These are phyloP conservation scores for Stenoptilia bipunctidactyla DNA, from an alignment of 2,888 invertebrate genomes.

Conservation along the genomic window DNA sequence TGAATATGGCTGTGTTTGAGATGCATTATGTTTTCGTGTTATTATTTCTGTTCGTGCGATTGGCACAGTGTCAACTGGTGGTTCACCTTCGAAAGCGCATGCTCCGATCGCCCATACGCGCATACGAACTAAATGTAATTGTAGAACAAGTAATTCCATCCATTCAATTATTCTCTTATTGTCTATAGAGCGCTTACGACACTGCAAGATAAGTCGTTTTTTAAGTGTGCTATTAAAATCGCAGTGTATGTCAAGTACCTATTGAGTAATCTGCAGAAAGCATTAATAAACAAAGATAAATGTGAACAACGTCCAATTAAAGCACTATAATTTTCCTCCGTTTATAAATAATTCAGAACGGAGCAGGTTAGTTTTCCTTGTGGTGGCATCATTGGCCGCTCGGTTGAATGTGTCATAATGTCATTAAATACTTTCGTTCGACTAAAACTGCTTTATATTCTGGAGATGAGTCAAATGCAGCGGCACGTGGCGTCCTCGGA, in stretches of 20 bases:
- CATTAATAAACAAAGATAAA: too few relatives aligned
- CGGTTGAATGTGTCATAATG: too few relatives aligned
- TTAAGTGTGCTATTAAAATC: too few relatives aligned
- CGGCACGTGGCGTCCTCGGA: conserved; percentile 23
- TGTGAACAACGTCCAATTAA: too few relatives aligned
- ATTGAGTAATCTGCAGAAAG: too few relatives aligned
- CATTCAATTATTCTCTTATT: too few relatives aligned
- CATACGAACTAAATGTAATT: too few relatives aligned
- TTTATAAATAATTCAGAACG: conserved; percentile 1
- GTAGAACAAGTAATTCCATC: too few relatives aligned
- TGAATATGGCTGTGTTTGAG: conserved; percentile 17
- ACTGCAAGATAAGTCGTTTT: too few relatives aligned
- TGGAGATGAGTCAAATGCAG: conserved; percentile 27
- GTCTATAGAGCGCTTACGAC: too few relatives aligned
- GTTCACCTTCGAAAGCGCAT: conserved; percentile 47
- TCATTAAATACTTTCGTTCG: neutral
- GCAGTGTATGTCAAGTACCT: too few relatives aligned
- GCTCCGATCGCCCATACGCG: conserved; percentile 20
- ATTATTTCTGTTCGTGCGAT: conserved; percentile 36
- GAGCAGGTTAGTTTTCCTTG: conserved; percentile 10
- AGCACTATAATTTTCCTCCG: conserved; percentile 7
- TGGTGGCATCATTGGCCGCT: conserved; percentile 9
- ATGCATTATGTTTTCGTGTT: conserved; percentile 18
- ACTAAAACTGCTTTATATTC: conserved; percentile 5
- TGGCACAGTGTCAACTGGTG: conserved; percentile 48